Evolutionary conservation across 2,888 invertebrate species (phyloP), one percentile per base, ranked within the genome.

Genomic region (Aelia acuminata): DNA sequence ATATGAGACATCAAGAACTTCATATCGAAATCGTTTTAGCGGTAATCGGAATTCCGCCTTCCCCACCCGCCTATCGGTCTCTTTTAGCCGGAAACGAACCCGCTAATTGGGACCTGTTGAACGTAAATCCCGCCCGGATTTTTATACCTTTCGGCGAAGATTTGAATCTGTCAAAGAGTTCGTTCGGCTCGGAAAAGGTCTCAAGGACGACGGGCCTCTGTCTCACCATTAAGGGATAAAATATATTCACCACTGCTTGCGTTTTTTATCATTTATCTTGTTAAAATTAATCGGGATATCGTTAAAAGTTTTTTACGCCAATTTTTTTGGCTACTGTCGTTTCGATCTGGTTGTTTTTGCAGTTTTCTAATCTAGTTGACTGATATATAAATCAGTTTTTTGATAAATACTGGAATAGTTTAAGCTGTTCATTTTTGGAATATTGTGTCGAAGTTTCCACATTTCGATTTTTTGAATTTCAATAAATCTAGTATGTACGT

Each of bases 41-140:
- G 80, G n/a, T 80, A 43, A 43, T 35, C 31, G 63, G 43, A 80
- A 80, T 43, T 43, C 39, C 11, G 11, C 13, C n/a, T 39, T 31
- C 20, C n/a, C 13, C 26, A 0, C 3, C 4, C 35, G 3, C 5
- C 80, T n/a, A 47, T 80, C n/a, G 3, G 80, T 80, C 39, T 43
- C 80, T 80, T 80, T 43, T 80, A n/a, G 43, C 0, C 43, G n/a
- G 43, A n/a, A 80, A n/a, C 80, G 43, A n/a, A 80, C 4, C 43
- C 43, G 1, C 80, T 80, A 80, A 80, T 80, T 80, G 80, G 80
- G n/a, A n/a, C 80, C 80, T 43, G n/a, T 43, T 43, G 80, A 35
- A 35, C 63, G 63, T 70, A 70, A 70, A 70, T 70, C 63, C 63
- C 7, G 4, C 13, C 18, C 18, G 18, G 63, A 70, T 35, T 70